Evolutionary conservation across 2,797 vertebrate species (phyloP), one percentile per base, ranked within the genome.

Genomic region (Syngnathus rostellatus): DNA sequence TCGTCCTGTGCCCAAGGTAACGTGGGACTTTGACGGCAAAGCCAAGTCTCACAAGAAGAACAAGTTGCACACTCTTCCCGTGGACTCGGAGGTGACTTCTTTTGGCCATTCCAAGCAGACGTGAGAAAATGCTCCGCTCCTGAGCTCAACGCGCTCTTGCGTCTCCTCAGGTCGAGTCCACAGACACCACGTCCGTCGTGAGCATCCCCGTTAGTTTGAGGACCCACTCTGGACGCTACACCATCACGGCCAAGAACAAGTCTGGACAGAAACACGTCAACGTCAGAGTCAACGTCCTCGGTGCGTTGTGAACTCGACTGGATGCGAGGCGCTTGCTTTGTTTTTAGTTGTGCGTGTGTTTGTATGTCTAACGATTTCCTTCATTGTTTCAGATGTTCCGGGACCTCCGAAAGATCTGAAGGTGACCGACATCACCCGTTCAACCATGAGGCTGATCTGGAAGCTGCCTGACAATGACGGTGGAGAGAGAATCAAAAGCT

Each of bases 401-500:
- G 90, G 91, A 64, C 89, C 95, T 76, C 94, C 94, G 9, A 98
- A 97, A 83, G 94, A 98, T 38, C 86, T 99, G 62, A 98, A 85
- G 90, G 93, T 99, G 57, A 97, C 95, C 53, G 97, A 99, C 68
- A 82, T 97, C 73, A 95, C 95, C 68, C 93, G 94, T 62, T 81
- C 93, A 0, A 98, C 93, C 64, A 95, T 95, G 85, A 94, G 92
- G 81, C 90, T 99, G 78, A 93, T 95, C 70, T 99, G 97, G 97
- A 99, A 99, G 80, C 94, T 97, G 66, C 97, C 97, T 16, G 93
- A 96, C 54, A 97, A 91, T 19, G 97, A 99, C 61, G 97, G 97
- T 86, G 97, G 97, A 84, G 97, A 99, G 62, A 93, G 97, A 85
- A 98, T 99, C 82, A 98, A 94, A 85, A 96, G 94, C 80, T 99